Conservation (phyloP, 2,113 vertebrate genomes). For the Murina feae region DNA sequence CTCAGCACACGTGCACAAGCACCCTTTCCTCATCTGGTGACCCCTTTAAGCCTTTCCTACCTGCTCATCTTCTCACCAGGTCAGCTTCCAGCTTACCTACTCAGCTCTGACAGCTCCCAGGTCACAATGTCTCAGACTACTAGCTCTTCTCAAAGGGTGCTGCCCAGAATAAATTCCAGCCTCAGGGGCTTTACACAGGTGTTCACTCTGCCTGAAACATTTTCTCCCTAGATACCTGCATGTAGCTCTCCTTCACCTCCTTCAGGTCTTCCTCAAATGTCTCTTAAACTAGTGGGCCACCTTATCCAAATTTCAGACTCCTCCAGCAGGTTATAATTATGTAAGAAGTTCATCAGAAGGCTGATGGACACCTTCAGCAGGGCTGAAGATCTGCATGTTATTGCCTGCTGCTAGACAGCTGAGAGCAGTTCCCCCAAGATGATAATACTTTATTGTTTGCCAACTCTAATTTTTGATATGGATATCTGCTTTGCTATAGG, state of each 20-base stretch:
- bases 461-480: too few species aligned
- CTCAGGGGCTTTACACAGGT: not conserved
- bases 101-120: not conserved
- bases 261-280: not conserved
- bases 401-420: too few species aligned
- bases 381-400: too few species aligned
- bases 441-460: too few species aligned
- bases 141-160: not conserved
- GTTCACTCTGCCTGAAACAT: not conserved
- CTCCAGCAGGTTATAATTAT: too few species aligned
- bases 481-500: too few species aligned
- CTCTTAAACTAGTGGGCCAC: not conserved
- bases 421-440: too few species aligned
- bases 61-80: not conserved
- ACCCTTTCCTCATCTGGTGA: not conserved
- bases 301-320: not conserved
- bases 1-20: not conserved
- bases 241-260: not conserved
- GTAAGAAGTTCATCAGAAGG: too few species aligned
- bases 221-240: not conserved
- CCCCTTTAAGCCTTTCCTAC: not conserved
- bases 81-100: not conserved
- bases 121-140: not conserved
- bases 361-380: too few species aligned
- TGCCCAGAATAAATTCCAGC: slow-evolving; percentile 22